Base-by-base conservation (phyloP, 2,797 vertebrate genomes). In the Aeoliscus strigatus region DNA sequence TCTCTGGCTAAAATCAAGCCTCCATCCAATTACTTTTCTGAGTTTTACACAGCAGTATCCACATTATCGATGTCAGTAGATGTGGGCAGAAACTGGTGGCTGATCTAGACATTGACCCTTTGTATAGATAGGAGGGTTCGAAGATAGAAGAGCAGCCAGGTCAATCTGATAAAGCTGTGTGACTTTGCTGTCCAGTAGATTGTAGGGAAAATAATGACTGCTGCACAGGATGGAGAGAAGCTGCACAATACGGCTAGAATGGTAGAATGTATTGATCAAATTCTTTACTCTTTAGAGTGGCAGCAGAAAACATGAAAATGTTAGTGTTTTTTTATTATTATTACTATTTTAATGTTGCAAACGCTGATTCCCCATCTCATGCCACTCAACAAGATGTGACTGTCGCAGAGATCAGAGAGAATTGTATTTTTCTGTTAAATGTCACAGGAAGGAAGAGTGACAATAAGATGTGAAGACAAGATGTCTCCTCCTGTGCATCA, bases 101-200 rank as follows among this genome's bases (percentile, higher is more conserved):
- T 24, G 45, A 47, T 69, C 21, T 18, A 36, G 40, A 60, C 40
- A 39, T 21, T 45, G 42, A 34, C 43, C 48, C 24, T 42, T 23
- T 39, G 16, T 57, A 51, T 60, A 55, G 74, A 75, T 70, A 11
- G 39, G 43, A 27, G 13, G 45, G 27, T 45, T 39, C 13, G 39
- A 33, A 55, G 70, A 64, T 36, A 48, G 36, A 51, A 46, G 32
- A 53, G 57, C 38, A 48, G 31, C 24, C 30, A 44, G 43, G 53
- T 35, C 51, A 51, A 77, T 75, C 69, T 68, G 69, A 80, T 75
- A 69, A 58, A 24, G 36, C 38, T 33, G 14, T 26, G 23, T 56
- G 50, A 57, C 53, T 53, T 56, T 35, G 21, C 14, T 18, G 49
- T 13, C 41, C 14, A 44, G 27, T 35, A 62, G 52, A 64, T 79